Conservation (phyloP, 2,888 invertebrate species). For the Fabriciana adippe region DNA sequence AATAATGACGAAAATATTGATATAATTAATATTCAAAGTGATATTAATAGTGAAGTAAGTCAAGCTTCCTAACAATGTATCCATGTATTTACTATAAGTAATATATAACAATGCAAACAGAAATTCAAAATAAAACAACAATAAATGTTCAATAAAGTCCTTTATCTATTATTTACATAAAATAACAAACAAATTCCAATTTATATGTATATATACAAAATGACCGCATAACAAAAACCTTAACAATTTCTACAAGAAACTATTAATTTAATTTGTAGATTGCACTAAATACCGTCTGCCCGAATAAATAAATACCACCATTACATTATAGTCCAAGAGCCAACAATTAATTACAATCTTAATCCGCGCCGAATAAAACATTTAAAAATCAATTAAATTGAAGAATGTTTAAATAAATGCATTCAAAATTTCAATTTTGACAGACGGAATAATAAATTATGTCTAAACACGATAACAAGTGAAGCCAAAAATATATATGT, state of each 20-base stretch:
- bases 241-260: slow-evolving; percentile 63
- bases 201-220: slow-evolving; percentile 68
- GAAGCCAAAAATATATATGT: slow-evolving; percentile 31
- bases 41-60: too few species aligned
- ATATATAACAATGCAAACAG: too few species aligned
- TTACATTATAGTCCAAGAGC: slow-evolving; percentile 1
- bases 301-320: slow-evolving; percentile 3
- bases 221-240: slow-evolving; percentile 57
- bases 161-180: slow-evolving; percentile 79
- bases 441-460: slow-evolving; percentile 16
- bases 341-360: not conserved
- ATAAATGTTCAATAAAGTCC: slow-evolving; percentile 59
- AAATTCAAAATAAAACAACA: slow-evolving; percentile 44
- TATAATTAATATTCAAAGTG: too few species aligned
- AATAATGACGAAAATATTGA: too few species aligned
- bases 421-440: slow-evolving; percentile 12
- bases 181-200: slow-evolving; percentile 73
- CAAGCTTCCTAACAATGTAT: too few species aligned
- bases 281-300: slow-evolving; percentile 41
- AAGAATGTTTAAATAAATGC: not conserved
- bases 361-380: not conserved
- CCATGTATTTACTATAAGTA: too few species aligned
- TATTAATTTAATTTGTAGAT: slow-evolving; percentile 38
- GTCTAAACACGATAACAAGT: slow-evolving; percentile 22
- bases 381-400: not conserved